These are phyloP conservation scores for Cheiracanthium punctorium DNA, from an alignment of 2,888 invertebrate species.

Conservation along the genomic window DNA sequence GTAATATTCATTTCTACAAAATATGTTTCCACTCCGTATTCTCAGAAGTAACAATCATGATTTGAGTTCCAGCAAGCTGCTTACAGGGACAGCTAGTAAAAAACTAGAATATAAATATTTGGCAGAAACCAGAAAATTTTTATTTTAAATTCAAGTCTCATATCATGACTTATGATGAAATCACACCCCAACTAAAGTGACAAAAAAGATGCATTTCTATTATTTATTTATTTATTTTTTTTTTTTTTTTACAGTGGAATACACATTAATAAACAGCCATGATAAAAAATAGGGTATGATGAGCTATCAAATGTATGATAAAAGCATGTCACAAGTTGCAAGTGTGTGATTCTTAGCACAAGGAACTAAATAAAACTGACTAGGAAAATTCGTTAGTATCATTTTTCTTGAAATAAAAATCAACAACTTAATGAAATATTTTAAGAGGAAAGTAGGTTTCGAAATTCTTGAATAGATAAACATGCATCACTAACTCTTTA, in stretches of 20 bases:
- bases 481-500: no score
- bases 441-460: no score
- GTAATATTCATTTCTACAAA: not conserved
- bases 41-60: not conserved
- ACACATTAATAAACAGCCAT: not conserved
- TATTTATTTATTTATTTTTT: no score
- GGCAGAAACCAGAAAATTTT: conserved; percentile 3
- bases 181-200: not conserved
- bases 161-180: not conserved
- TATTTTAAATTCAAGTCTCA: not conserved
- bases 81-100: not conserved
- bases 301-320: not conserved
- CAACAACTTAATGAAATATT: no score
- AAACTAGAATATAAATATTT: conserved; percentile 22
- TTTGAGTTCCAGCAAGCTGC: conserved; percentile 1
- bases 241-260: not conserved
- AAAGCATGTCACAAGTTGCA: not conserved
- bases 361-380: conserved; percentile 5
- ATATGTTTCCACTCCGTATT: not conserved
- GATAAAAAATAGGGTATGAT: conserved; percentile 1
- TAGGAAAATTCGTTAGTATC: no score
- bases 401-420: no score
- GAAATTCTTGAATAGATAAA: no score
- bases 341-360: not conserved
- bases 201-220: not conserved